These are phyloP conservation scores for Lepilemur ruficaudatus DNA, from an alignment of 2,797 vertebrate genomes.

Conservation along the genomic window DNA sequence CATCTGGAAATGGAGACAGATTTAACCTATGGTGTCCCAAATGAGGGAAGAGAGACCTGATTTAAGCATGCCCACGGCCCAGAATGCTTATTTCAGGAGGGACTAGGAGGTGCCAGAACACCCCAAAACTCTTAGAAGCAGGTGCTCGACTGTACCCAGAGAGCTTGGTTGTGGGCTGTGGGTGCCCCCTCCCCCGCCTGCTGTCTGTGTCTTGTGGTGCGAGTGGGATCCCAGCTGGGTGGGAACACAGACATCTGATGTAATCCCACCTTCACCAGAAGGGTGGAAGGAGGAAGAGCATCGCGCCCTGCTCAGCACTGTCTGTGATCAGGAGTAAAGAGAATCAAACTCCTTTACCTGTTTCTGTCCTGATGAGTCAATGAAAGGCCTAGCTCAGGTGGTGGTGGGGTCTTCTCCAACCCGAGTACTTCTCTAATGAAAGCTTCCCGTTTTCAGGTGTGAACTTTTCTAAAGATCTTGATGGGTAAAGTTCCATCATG, in stretches of 20 bases:
- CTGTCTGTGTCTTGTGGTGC: neutral
- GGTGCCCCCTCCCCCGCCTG: neutral
- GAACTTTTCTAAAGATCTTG: neutral
- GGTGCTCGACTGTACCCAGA: neutral
- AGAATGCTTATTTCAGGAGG: neutral
- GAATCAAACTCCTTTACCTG: neutral
- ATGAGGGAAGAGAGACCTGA: too few species aligned
- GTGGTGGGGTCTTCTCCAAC: too few species aligned
- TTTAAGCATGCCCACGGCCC: neutral
- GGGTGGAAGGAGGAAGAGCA: neutral
- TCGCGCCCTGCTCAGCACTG: accelerated
- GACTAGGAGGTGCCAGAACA: neutral
- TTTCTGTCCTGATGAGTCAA: neutral
- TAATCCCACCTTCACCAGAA: neutral
- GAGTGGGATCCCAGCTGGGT: neutral
- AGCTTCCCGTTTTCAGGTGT: neutral
- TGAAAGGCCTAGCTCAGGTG: neutral
- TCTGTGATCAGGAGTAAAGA: neutral
- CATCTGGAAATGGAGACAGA: neutral
- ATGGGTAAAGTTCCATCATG: neutral
- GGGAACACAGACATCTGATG: neutral
- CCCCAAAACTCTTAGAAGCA: neutral
- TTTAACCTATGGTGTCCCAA: accelerated
- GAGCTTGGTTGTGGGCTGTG: neutral
- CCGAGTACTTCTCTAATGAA: neutral